Evolutionary conservation across 2,888 invertebrate species (phyloP), one percentile per base, ranked within the genome.

Genomic region (Lepidochrysops patricia): DNA sequence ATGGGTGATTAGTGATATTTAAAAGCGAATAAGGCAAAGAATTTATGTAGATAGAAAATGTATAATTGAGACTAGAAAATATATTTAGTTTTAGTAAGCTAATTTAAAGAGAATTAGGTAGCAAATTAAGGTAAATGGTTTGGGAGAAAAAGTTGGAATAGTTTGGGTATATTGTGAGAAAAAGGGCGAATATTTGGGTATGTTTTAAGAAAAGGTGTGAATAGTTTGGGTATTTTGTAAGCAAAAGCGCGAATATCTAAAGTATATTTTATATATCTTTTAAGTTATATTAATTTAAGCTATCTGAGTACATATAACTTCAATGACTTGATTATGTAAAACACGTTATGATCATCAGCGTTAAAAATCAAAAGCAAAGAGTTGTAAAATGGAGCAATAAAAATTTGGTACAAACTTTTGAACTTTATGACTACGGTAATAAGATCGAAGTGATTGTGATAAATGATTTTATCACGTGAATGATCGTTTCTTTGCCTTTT

Each of bases 401-500:
- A 79, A 79, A 75, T 72, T 64, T 71, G 71, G 70, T 77, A 72
- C 74, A 79, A 77, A 79, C 73, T 67, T 72, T 70, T 67, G 69
- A 68, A 65, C 70, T 77, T 80, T 84, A 80, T 85, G 84, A 84
- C 85, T 84, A 29, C 9, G 9, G 29, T 29, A 29, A 4, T 9
- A 29, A 29, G 29, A 9, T 29, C 29, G 29, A 29, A 7, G 5
- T 29, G 29, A 7, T 29, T 72, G 84, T 87, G 88, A 87, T 87
- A 84, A 83, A 86, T 79, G 86, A 84, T 84, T 77, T 84, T 84
- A 81, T 82, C 82, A 79, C 71, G 83, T 87, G 87, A 88, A 85
- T 86, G 87, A 88, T 88, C 83, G 87, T 77, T 77, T 84, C 85
- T 84, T 77, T 82, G 77, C 80, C 86, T 87, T 87, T 88, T 88